A percentile compares a stretch with the other conserved stretches of the same genome.
phyloP scores from a whole-genome alignment of 2,113 vertebrate species.

The Sciurus niger region DNA sequence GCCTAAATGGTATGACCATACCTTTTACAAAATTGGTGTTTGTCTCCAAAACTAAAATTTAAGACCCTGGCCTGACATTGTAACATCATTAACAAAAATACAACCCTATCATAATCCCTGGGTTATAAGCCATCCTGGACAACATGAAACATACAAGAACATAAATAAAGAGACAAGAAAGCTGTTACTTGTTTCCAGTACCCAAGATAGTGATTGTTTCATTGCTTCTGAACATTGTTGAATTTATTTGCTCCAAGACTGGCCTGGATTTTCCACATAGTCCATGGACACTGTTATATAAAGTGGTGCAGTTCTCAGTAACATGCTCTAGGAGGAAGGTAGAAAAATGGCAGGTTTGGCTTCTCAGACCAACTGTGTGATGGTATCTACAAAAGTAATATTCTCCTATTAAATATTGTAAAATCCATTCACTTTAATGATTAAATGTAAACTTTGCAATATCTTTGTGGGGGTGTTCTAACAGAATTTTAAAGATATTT shows the following conservation, averaged over 20 bases:
- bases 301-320: neutral
- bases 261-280: neutral
- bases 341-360: neutral
- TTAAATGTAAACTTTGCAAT: neutral
- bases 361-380: neutral
- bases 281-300: neutral
- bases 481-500: neutral
- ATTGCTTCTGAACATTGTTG: neutral
- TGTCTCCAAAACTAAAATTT: constrained; percentile 15
- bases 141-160: neutral
- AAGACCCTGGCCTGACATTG: neutral
- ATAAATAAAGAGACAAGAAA: neutral
- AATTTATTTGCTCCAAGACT: neutral
- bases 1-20: neutral
- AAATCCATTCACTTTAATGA: neutral
- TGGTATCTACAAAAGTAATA: neutral
- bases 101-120: neutral
- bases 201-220: neutral
- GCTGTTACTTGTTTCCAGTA: neutral
- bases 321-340: neutral
- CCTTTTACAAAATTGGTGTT: neutral
- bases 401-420: neutral
- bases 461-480: neutral
- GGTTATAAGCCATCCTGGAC: neutral
- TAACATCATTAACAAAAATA: neutral